Base-by-base conservation (phyloP, 64 coral and sea anemone genomes). In the Acropora yongei region DNA sequence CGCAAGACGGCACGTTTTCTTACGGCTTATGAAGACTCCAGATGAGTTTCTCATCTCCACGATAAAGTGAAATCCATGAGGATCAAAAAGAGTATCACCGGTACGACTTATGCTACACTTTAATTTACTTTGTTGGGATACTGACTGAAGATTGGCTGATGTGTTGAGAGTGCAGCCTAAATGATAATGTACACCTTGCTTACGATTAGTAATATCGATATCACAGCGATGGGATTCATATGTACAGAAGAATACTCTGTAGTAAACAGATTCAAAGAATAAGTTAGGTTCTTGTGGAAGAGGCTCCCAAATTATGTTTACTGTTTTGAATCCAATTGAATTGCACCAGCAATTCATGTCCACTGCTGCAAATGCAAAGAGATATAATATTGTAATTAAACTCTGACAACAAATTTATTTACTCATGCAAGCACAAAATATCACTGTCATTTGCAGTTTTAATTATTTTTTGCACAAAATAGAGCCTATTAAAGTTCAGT, bases 161-260 rank as follows among this genome's bases (percentile, higher is more conserved):
- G 43, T 85, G 44, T 85, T 85, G 3, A 85, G 16, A 20, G 46
- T 49, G 8, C 82, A 85, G 39, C 82, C 82, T 1, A 85, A 72
- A 1, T 48, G 63, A 72, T 85, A 85, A 0, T 67, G 40, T 18
- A 16, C 57, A 5, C 8, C 4, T 42, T 42, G 17, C 6, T 55
- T 5, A 7, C 5, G 30, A 30, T 30, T 30, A 30, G 30, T 30
- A 30, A 30, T 30, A 30, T 30, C 51, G 51, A 10, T 55, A 5
- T 55, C 51, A 55, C 51, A 7, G 51, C 51, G 10, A 5, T 55
- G 51, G 51, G 4, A 10, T 10, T 5, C 30, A 30, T 30, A 55
- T 55, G 51, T 55, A 55, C 51, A 55, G 51, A 55, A 55, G 10
- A 55, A 49, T 10, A 85, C 65, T 40, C 44, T 72, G 82, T 85